Evolutionary conservation across 2,888 invertebrate genomes (phyloP), one percentile per base, ranked within the genome.

Genomic region (Julus scandinavius): DNA sequence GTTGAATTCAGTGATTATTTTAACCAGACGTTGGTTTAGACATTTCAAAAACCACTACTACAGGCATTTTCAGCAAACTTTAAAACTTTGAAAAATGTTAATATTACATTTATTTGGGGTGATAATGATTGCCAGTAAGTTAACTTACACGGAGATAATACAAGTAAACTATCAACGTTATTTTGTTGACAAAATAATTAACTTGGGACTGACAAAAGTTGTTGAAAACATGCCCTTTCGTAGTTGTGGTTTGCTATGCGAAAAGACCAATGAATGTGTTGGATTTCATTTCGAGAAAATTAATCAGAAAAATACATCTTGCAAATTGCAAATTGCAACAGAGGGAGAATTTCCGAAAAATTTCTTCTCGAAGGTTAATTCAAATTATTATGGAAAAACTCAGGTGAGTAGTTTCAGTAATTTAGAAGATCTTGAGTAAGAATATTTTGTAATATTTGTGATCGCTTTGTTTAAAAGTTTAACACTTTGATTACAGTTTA

Each of bases 221-320:
- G 1, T 17, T 72, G 9, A 20, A 4, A 29, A 7, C 29, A 17
- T 72, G 1, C 9, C 72, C 2, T 72, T 72, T 72, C 29, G 29
- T 7, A 72, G 29, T 72, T 72, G 72, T 72, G 72, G 29, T 72
- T 72, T 72, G 29, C 29, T 72, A 7, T 72, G 72, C 29, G 20
- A 72, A 29, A 20, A 4, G 72, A 72, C 7, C 29, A 72, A 72
- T 7, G 29, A 72, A 29, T 72, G 72, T 29, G 72, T 11, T 6
- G 72, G 72, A 72, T 72, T 72, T 29, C 20, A 72, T 72, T 72
- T 72, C 9, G 72, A 72, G 29, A 72, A 72, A 72, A 72, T 29
- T 72, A 29, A 72, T 17, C 2, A 72, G 29, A 4, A 9, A 7
- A 5, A 17, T 29, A 72, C 72, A 72, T 20, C n/a, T 72, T 72